These are phyloP conservation scores for Acrobeloides nanus DNA, from an alignment of 2,888 invertebrate species.

Conservation along the genomic window DNA sequence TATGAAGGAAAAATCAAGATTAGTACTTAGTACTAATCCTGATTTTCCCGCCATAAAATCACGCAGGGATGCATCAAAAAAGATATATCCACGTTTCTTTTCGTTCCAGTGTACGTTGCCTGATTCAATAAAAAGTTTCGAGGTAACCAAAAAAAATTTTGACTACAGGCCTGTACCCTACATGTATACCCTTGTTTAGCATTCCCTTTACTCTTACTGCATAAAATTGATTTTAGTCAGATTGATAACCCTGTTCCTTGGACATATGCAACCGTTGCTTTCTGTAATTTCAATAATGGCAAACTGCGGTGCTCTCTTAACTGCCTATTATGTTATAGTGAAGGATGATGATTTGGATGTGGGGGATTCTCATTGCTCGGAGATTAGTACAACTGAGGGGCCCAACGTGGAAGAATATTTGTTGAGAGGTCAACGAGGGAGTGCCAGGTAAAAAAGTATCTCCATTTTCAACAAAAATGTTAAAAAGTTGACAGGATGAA, in stretches of 20 bases:
- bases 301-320: slow-evolving; percentile 48
- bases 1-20: slow-evolving; percentile 2
- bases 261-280: slow-evolving; percentile 49
- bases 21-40: slow-evolving; percentile 1
- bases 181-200: no score
- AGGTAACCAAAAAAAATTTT: no score
- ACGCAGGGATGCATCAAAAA: no score
- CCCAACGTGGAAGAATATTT: slow-evolving; percentile 28
- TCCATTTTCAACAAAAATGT: not conserved
- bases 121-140: no score
- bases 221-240: slow-evolving; percentile 37
- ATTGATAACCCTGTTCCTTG: slow-evolving; percentile 40
- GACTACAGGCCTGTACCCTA: no score
- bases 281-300: slow-evolving; percentile 47
- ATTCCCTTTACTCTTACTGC: not conserved
- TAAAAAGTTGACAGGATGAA: not conserved
- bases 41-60: no score
- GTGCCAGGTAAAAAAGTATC: slow-evolving; percentile 17
- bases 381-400: slow-evolving; percentile 37
- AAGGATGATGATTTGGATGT: slow-evolving; percentile 52
- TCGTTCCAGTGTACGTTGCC: no score
- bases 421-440: slow-evolving; percentile 23
- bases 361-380: slow-evolving; percentile 43
- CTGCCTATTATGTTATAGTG: slow-evolving; percentile 52
- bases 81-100: no score